Evolutionary conservation across 2,113 vertebrate genomes (phyloP).

Genomic region (human (Homo sapiens)): GRCh38 chr6:378001-378500

Average conservation of each 20-base stretch:
- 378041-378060: background rate
- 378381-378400: conserved; percentile 25
- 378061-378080: background rate
- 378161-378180: background rate
- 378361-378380: background rate
- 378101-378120: background rate
- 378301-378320: conserved; percentile 35
- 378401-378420: conserved; percentile 44
- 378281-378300: conserved; percentile 43
- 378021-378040: background rate
- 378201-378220: background rate
- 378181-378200: background rate
- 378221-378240: background rate
- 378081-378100: background rate
- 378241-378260: background rate
- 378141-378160: background rate
- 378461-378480: background rate
- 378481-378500: background rate
- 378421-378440: background rate
- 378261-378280: background rate
- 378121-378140: background rate
- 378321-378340: conserved; percentile 5
- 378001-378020: background rate
- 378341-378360: conserved; percentile 19
- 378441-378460: background rate